Base-by-base conservation (phyloP, 1,140 invertebrate genomes). In the Polypedilum vanderplanki region DNA sequence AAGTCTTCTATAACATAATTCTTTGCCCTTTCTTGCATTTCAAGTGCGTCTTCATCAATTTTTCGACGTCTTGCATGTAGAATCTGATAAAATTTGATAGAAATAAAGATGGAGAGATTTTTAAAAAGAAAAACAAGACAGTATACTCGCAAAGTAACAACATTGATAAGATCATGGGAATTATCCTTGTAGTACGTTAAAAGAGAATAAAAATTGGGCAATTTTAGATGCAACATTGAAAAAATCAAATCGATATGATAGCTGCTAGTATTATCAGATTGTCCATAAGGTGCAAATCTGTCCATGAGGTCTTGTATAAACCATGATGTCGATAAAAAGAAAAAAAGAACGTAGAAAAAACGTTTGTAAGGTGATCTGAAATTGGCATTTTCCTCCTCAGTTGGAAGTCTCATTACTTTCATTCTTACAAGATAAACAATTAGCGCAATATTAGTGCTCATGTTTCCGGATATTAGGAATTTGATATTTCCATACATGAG, bases 1-100 rank as follows among this genome's bases (percentile, higher is more conserved):
- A 80, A 82, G 70, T 82, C 81, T 78, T 82, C 81, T 4, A 82
- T 76, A 8, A 82, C 78, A 76, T 82, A 82, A 73, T 82, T 82
- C 70, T 81, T 80, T 0, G 81, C 79, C 2, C 81, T 78, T 41
- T 82, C 80, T 77, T 78, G 76, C 46, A 82, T 80, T 74, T 74
- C 40, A 12, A 46, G 75, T 17, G 64, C 77, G 65, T 12, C 41
- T 76, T 46, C 77, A 15, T 74, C 22, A 20, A 76, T 20, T 20
- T 70, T 74, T 18, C 40, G 64, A 18, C 80, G 81, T 79, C 79
- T 80, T 73, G 81, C 80, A 7, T 81, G 79, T 76, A 82, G 81
- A 74, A 82, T 82, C 77, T 80, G 81, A 74, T 80, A 80, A 70
- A 82, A 74, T 78, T 81, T 79, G 24, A 82, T 81, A n/a, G 82